Conservation (phyloP, 2,113 vertebrate genomes). For the Caretta caretta region DNA sequence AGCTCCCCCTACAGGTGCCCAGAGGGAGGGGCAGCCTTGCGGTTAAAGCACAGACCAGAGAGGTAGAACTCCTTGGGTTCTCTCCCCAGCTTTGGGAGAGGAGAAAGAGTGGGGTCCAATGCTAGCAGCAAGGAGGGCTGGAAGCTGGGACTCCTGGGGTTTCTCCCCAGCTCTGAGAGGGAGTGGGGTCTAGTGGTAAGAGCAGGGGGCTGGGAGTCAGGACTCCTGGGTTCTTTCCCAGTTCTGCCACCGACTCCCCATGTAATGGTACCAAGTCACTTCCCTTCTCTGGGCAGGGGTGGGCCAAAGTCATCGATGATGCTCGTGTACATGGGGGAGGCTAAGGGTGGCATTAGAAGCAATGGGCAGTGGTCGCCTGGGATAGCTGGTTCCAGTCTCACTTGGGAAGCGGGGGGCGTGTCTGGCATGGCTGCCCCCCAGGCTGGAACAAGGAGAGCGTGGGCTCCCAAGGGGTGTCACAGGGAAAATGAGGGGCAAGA, state of each 20-base stretch:
- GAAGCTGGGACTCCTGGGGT: not conserved
- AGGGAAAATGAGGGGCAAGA: not conserved
- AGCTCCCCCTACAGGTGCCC: too few species aligned
- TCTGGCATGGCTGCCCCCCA: not conserved
- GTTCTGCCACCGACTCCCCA: not conserved
- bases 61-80: not conserved
- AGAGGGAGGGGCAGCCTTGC: not conserved
- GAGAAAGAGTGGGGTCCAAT: not conserved
- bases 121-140: not conserved
- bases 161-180: not conserved
- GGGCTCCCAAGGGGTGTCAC: not conserved
- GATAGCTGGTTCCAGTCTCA: not conserved
- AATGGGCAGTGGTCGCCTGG: too few species aligned
- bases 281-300: not conserved
- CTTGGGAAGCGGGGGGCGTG: not conserved
- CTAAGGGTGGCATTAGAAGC: not conserved
- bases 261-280: not conserved
- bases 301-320: too few species aligned
- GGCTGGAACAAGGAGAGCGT: not conserved
- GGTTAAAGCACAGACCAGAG: not conserved
- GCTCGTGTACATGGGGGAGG: not conserved
- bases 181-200: not conserved
- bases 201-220: not conserved
- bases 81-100: too few species aligned
- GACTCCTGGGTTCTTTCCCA: not conserved